phyloP scores from a whole-genome alignment of 2,888 invertebrate genomes.

The Leptinotarsa juncta region DNA sequence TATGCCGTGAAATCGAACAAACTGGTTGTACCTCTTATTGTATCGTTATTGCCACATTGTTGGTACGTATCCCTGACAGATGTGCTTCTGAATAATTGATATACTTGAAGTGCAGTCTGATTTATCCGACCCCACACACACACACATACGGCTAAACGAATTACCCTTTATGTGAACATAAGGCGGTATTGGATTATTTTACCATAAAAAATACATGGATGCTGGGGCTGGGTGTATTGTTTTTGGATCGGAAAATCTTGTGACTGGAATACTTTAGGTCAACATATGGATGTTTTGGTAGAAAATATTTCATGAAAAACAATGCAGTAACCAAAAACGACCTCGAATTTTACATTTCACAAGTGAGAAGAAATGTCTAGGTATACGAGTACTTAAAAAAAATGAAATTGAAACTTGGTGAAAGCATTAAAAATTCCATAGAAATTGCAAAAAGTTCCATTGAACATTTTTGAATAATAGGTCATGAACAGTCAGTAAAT shows the following conservation, averaged over 20 bases:
- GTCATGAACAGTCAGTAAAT: too few species aligned
- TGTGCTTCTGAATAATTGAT: conserved; percentile 64
- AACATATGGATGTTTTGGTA: background rate
- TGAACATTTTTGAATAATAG: too few species aligned
- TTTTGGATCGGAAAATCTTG: conserved; percentile 4
- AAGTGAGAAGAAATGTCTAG: too few species aligned
- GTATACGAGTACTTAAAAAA: too few species aligned
- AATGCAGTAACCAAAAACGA: too few species aligned
- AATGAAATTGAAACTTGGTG: too few species aligned
- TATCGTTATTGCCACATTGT: conserved; percentile 52
- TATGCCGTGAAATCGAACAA: conserved; percentile 48
- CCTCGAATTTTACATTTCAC: too few species aligned
- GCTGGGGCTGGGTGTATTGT: conserved; percentile 16
- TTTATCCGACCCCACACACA: conserved; percentile 56
- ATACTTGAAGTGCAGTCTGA: conserved; percentile 61
- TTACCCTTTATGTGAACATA: conserved; percentile 50
- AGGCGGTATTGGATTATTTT: conserved; percentile 47
- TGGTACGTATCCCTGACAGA: conserved; percentile 61
- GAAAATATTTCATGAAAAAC: too few species aligned
- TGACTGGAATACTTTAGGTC: conserved; percentile 13
- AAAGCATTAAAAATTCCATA: too few species aligned
- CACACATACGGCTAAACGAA: conserved; percentile 44
- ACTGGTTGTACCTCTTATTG: conserved; percentile 55
- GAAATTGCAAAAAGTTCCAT: too few species aligned
- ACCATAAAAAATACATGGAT: conserved; percentile 39